Base-by-base conservation (phyloP, 2,113 vertebrate genomes). In the Oophaga pumilio region DNA sequence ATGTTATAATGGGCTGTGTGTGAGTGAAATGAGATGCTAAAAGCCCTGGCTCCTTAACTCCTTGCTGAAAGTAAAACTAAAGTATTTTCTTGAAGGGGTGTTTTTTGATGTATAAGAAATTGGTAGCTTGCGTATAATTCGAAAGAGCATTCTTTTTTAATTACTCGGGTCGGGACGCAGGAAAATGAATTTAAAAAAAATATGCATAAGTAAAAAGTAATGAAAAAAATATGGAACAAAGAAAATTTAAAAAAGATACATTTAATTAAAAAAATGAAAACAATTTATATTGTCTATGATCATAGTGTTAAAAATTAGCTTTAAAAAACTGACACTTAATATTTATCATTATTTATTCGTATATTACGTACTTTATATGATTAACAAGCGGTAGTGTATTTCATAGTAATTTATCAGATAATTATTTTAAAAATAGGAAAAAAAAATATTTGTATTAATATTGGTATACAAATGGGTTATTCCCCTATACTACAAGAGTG, bases 1-100 rank as follows among this genome's bases (percentile, higher is more conserved):
- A 96, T 94, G 94, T 96, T 96, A 94, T 96, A 95, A 95, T 96
- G 95, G 94, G 88, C 93, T 94, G 94, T 95, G 93, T 92, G 93
- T 92, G 92, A 93, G 93, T 93, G 93, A 95, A 96, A 95, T 88
- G 91, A 95, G 91, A 95, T 91, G 89, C 86, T 94, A 93, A 94
- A 94, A 94, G 91, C 91, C 89, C 94, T 90, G 90, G 92, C 91
- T 93, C 91, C 94, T 95, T 95, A 95, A 96, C 94, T 92, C 90
- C 92, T 94, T 91, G 91, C 92, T 93, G 92, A 93, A 93, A 93
- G 85, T 88, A 90, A 91, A 94, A 92, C 82, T 90, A 85, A 92
- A 94, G 89, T 91, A 89, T 59, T 88, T 90, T 89, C 84, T 89
- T 88, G 79, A 91, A 92, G 88, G 87, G 81, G 59, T 88, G 84